Evolutionary conservation across 2,888 invertebrate species (phyloP).

Genomic region (Sinhomidia bicolor): DNA sequence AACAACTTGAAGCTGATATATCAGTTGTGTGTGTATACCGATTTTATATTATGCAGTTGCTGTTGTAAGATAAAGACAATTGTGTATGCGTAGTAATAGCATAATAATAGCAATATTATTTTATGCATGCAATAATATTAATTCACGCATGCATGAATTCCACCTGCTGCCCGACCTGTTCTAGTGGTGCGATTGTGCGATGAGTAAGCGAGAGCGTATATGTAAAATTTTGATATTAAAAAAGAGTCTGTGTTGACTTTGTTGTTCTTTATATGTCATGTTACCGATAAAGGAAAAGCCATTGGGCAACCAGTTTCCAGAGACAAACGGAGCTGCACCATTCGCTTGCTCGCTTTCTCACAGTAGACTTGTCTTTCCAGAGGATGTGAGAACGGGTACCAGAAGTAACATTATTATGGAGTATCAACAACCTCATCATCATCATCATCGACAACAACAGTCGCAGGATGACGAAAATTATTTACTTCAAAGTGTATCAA

Average conservation of each 20-base stretch:
- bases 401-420: conserved; percentile 8
- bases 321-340: conserved; percentile 70
- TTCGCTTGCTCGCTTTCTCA: conserved; percentile 68
- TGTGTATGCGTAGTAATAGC: not conserved
- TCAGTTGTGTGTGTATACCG: not conserved
- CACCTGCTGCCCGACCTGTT: conserved; percentile 55
- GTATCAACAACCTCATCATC: conserved; percentile 1
- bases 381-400: conserved; percentile 59
- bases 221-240: not conserved
- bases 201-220: not conserved
- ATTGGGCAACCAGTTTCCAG: conserved; percentile 71
- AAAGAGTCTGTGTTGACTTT: conserved; percentile 38
- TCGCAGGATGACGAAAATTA: conserved; percentile 57
- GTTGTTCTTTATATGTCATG: conserved; percentile 55
- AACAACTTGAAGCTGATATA: not conserved
- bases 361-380: conserved; percentile 65
- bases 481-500: conserved; percentile 53
- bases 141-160: conserved; percentile 64
- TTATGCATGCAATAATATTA: not conserved
- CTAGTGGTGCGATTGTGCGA: not conserved
- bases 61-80: not conserved
- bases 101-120: not conserved
- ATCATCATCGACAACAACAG: not conserved
- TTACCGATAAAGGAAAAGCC: conserved; percentile 67
- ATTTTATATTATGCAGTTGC: not conserved